Percentiles rank a stretch among this genome's conserved stretches.
These are phyloP conservation scores for Patella ulyssiponensis DNA, from an alignment of 2,888 invertebrate genomes.

Conservation along the genomic window DNA sequence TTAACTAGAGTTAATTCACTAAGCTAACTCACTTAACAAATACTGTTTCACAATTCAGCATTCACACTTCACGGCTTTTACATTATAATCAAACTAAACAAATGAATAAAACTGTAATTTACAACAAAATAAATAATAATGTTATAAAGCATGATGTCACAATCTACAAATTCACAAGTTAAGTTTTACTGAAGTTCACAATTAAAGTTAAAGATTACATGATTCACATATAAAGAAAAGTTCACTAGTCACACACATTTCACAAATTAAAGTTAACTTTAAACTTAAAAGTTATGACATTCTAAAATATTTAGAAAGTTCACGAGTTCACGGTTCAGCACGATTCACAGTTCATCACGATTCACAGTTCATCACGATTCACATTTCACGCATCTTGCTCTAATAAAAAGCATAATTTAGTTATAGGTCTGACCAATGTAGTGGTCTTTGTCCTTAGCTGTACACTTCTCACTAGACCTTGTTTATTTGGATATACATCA, in stretches of 20 bases:
- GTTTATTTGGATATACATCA: constrained; percentile 18
- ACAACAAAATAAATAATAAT: too few relatives aligned
- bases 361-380: not conserved
- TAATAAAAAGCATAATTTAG: not conserved
- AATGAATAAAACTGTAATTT: not conserved
- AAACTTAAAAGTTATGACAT: too few relatives aligned
- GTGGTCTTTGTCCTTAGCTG: constrained; percentile 12
- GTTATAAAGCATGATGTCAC: too few relatives aligned
- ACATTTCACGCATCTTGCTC: not conserved
- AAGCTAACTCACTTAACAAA: not conserved
- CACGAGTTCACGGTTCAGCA: too few relatives aligned
- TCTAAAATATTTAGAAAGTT: too few relatives aligned
- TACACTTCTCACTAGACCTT: constrained; percentile 19
- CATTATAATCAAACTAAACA: not conserved
- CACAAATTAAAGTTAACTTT: too few relatives aligned
- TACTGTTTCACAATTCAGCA: too few relatives aligned
- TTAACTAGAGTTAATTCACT: not conserved
- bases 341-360: not conserved
- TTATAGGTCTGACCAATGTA: constrained; percentile 13
- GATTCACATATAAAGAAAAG: too few relatives aligned
- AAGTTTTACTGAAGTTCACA: too few relatives aligned
- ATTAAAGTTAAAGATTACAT: too few relatives aligned
- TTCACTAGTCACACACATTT: too few relatives aligned
- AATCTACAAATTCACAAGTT: too few relatives aligned
- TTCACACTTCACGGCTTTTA: not conserved